A percentile compares a stretch with the other conserved stretches of the same genome.
Conservation (phyloP, 2,113 vertebrate genomes). For the Dromiciops gliroides region DNA sequence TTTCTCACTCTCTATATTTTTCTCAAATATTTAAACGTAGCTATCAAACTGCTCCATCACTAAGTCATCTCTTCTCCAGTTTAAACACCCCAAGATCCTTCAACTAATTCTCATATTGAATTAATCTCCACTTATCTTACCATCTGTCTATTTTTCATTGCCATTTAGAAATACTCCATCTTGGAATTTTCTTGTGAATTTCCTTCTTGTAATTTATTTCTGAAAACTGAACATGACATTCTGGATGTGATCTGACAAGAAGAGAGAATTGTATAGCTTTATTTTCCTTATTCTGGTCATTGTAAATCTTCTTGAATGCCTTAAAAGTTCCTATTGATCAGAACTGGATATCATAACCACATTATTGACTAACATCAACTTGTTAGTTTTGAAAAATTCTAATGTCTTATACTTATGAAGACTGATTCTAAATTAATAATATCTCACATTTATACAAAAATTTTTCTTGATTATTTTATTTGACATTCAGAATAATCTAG, state of each 20-base stretch:
- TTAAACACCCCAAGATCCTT: neutral
- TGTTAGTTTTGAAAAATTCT: neutral
- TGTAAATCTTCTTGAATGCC: neutral
- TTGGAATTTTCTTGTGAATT: neutral
- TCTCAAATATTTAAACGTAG: neutral
- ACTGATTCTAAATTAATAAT: neutral
- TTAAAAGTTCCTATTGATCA: neutral
- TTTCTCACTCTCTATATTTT: neutral
- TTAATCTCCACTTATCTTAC: neutral
- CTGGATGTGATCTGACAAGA: neutral
- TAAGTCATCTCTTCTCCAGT: neutral
- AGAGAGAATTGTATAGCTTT: neutral
- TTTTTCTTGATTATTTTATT: neutral
- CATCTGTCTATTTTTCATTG: neutral
- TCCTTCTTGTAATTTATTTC: neutral
- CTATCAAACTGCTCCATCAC: neutral
- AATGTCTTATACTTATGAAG: neutral
- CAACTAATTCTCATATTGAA: neutral
- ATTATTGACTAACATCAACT: neutral
- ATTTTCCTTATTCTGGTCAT: neutral
- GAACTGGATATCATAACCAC: neutral
- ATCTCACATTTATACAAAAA: neutral
- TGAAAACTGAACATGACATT: neutral
- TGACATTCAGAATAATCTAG: neutral
- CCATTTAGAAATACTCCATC: neutral